These are phyloP conservation scores for Brienomyrus longianalis DNA, from an alignment of 2,113 vertebrate genomes.

Conservation along the genomic window DNA sequence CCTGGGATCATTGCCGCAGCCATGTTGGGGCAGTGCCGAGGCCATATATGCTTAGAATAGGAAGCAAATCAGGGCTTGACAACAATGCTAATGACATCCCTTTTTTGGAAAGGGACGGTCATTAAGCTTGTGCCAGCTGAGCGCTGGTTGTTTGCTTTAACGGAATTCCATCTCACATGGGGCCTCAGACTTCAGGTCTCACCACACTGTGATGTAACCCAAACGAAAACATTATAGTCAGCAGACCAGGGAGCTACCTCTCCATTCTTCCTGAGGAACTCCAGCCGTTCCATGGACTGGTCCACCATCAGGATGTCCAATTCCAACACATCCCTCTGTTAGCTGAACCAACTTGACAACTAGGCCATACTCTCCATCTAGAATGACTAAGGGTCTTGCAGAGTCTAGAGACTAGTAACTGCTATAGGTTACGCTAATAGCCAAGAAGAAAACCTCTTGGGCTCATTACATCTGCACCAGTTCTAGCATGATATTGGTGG, in stretches of 20 bases:
- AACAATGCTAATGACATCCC: not conserved
- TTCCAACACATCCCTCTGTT: not conserved
- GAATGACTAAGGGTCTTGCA: not conserved
- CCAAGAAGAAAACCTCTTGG: not conserved
- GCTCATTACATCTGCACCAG: not conserved
- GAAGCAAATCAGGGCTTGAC: not conserved
- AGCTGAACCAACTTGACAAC: not conserved
- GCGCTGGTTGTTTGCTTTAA: not conserved
- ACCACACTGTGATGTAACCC: not conserved
- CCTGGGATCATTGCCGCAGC: conserved; percentile 30
- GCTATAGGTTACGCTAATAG: not conserved
- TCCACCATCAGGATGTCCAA: not conserved
- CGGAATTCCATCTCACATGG: not conserved
- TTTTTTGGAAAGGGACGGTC: not conserved
- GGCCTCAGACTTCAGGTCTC: not conserved
- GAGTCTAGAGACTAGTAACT: not conserved
- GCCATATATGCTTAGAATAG: conserved; percentile 46
- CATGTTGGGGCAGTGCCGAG: not conserved
- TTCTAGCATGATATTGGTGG: not conserved
- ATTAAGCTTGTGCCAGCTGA: not conserved
- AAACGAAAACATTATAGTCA: not conserved
- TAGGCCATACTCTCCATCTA: not conserved
- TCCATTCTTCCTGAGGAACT: not conserved
- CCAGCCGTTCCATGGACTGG: not conserved
- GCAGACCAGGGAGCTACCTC: not conserved